Evolutionary conservation across 2,888 invertebrate genomes (phyloP).

Genomic region (Ellobium chinense): DNA sequence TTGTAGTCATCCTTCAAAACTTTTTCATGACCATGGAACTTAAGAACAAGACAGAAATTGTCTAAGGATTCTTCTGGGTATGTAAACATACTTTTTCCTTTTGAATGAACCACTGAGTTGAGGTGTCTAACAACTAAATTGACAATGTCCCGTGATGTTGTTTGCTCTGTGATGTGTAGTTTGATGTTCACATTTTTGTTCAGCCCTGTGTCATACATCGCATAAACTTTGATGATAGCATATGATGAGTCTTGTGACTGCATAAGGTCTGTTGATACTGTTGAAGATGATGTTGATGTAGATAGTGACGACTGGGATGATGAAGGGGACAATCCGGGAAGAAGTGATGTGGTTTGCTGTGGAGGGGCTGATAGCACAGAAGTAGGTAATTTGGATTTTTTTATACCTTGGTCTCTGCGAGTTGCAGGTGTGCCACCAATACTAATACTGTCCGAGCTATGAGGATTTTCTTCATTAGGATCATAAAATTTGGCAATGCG

Average conservation of each 20-base stretch:
- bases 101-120: slow-evolving; percentile 81
- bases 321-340: slow-evolving; percentile 15
- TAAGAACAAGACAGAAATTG: slow-evolving; percentile 96
- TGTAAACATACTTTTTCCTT: slow-evolving; percentile 88
- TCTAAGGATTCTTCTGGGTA: slow-evolving; percentile 86
- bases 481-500: slow-evolving; percentile 75
- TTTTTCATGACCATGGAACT: slow-evolving; percentile 95
- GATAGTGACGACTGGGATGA: slow-evolving; percentile 18
- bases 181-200: slow-evolving; percentile 95
- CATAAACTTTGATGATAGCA: slow-evolving; percentile 88
- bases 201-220: slow-evolving; percentile 96
- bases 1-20: slow-evolving; percentile 96
- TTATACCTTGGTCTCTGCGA: not conserved
- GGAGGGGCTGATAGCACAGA: slow-evolving; percentile 8
- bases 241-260: not conserved
- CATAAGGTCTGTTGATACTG: slow-evolving; percentile 10
- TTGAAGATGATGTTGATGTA: slow-evolving; percentile 25
- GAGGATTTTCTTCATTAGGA: slow-evolving; percentile 65
- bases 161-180: slow-evolving; percentile 93
- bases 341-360: not conserved
- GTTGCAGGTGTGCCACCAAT: not conserved
- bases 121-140: slow-evolving; percentile 96
- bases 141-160: slow-evolving; percentile 96
- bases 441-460: slow-evolving; percentile 31
- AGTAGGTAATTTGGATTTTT: not conserved